Evolutionary conservation across 2,888 invertebrate genomes (phyloP).

Genomic region (Tricholauxania praeusta): DNA sequence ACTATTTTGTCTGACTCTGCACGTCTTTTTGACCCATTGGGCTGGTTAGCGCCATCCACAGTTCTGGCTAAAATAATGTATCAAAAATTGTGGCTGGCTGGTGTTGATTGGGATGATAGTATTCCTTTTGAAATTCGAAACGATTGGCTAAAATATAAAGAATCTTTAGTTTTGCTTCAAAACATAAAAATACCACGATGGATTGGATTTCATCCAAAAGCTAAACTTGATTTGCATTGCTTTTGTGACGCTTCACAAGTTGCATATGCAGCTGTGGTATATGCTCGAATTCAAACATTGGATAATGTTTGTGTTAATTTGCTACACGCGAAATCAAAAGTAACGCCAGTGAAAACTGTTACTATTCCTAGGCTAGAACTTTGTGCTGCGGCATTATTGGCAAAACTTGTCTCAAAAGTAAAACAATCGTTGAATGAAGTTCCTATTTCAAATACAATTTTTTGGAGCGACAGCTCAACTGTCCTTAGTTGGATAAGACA

Average conservation of each 20-base stretch:
- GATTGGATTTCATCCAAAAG: not conserved
- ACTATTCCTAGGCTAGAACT: constrained; percentile 31
- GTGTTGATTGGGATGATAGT: constrained; percentile 33
- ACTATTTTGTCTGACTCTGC: not conserved
- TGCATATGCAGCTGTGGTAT: constrained; percentile 35
- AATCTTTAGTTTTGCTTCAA: not conserved
- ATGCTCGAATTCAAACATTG: constrained; percentile 8
- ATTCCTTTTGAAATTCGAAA: constrained; percentile 7
- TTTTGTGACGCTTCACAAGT: constrained; percentile 39
- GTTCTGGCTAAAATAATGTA: constrained; percentile 30
- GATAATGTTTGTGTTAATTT: constrained; percentile 27
- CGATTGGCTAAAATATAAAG: constrained; percentile 28
- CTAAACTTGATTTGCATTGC: constrained; percentile 23
- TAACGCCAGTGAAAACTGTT: constrained; percentile 33
- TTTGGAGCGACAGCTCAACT: constrained; percentile 37
- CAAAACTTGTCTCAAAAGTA: constrained; percentile 1
- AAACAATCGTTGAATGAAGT: constrained; percentile 6
- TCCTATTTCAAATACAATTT: constrained; percentile 18
- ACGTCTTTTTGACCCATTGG: constrained; percentile 34
- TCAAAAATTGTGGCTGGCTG: constrained; percentile 35
- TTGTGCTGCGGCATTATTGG: constrained; percentile 31
- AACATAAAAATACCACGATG: constrained; percentile 31
- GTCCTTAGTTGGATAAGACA: constrained; percentile 36
- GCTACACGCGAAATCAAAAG: constrained; percentile 38
- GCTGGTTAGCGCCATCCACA: constrained; percentile 18